These are phyloP conservation scores for Agrochola macilenta DNA, from an alignment of 2,888 invertebrate genomes.

Conservation along the genomic window DNA sequence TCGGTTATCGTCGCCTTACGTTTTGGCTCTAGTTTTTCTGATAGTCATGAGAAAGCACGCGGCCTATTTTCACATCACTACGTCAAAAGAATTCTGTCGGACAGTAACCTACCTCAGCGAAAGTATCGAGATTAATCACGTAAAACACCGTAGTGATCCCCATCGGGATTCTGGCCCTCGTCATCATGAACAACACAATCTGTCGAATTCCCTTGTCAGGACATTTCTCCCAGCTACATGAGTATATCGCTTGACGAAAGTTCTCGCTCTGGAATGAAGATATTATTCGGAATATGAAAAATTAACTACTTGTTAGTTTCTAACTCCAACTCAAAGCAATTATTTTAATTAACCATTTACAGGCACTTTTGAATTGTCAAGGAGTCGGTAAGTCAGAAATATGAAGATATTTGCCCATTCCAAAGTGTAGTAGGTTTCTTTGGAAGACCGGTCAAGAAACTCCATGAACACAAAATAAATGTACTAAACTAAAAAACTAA, in stretches of 20 bases:
- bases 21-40: not conserved
- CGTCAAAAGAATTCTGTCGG: constrained; percentile 2
- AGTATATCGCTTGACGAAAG: constrained; percentile 79
- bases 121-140: constrained; percentile 79
- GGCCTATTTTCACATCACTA: constrained; percentile 4
- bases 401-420: no score
- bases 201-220: constrained; percentile 70
- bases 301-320: not conserved
- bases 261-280: constrained; percentile 72
- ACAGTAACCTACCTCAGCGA: constrained; percentile 75
- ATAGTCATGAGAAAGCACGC: not conserved
- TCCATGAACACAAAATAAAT: no score
- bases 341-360: no score
- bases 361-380: no score
- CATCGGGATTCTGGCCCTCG: constrained; percentile 76
- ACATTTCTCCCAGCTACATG: constrained; percentile 80
- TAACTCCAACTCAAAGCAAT: not conserved
- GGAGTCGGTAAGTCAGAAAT: no score
- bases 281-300: not conserved
- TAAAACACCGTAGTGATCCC: constrained; percentile 80
- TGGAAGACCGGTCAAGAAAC: no score
- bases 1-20: no score
- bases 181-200: constrained; percentile 80
- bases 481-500: not conserved
- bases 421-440: no score